Conservation (phyloP, 2,888 invertebrate species). For the Endotricha flammealis region DNA sequence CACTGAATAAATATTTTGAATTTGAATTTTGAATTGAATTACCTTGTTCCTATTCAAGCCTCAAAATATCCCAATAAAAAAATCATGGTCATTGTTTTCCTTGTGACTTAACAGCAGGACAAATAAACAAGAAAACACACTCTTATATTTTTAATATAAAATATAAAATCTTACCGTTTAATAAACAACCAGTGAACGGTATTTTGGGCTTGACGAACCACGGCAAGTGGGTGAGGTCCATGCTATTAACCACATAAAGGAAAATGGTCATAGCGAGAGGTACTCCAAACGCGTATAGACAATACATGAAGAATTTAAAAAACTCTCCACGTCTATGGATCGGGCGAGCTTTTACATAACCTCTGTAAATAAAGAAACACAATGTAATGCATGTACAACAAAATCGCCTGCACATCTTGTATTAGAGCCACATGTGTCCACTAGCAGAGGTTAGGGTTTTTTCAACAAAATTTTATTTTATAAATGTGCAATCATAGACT, state of each 20-base stretch:
- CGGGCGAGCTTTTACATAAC: slow-evolving; percentile 60
- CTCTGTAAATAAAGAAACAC: slow-evolving; percentile 36
- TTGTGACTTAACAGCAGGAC: too few species aligned
- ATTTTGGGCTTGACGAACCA: slow-evolving; percentile 54
- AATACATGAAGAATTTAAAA: slow-evolving; percentile 58
- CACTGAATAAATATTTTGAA: too few species aligned
- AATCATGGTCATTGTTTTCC: too few species aligned
- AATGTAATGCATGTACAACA: neutral
- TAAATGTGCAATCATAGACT: too few species aligned
- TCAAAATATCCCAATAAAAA: too few species aligned
- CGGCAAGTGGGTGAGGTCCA: slow-evolving; percentile 34
- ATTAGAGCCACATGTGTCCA: too few species aligned
- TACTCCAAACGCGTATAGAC: slow-evolving; percentile 52
- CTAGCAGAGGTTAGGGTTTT: too few species aligned
- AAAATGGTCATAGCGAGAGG: slow-evolving; percentile 43
- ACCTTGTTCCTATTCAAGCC: too few species aligned
- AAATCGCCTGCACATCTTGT: too few species aligned
- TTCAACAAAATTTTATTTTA: too few species aligned
- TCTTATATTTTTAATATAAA: neutral
- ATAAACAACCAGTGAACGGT: slow-evolving; percentile 41
- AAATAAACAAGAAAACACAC: too few species aligned
- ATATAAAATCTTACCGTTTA: slow-evolving; percentile 37
- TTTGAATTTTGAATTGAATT: too few species aligned
- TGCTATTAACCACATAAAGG: slow-evolving; percentile 30
- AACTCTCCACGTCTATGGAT: slow-evolving; percentile 58